Conservation (phyloP, 2,797 vertebrate genomes). For the Phoebastria nigripes region DNA sequence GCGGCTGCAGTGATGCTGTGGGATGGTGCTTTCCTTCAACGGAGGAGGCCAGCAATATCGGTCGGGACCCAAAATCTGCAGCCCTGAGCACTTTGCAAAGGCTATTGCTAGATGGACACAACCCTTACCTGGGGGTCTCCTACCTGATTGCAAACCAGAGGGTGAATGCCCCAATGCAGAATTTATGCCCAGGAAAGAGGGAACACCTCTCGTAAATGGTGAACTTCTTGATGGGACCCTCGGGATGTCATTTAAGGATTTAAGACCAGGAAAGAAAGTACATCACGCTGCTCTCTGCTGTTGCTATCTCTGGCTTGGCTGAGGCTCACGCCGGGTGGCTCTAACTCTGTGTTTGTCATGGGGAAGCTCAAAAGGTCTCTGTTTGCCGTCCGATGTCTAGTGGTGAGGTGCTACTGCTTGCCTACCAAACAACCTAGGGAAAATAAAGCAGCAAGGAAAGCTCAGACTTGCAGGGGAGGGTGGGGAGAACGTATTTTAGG, state of each 20-base stretch:
- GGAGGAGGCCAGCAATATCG: accelerated
- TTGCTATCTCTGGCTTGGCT: background rate
- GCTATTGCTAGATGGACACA: accelerated
- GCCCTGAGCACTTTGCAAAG: background rate
- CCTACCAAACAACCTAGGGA: background rate
- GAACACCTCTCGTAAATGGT: background rate
- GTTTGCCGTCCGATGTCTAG: accelerated
- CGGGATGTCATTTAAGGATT: background rate
- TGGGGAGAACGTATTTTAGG: constrained; percentile 38
- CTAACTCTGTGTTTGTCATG: background rate
- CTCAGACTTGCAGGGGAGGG: constrained; percentile 13
- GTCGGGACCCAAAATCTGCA: background rate
- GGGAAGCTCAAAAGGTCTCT: background rate
- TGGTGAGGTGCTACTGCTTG: background rate
- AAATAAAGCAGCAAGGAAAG: background rate
- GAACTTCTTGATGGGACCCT: background rate
- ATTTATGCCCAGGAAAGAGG: background rate
- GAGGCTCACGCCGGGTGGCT: background rate
- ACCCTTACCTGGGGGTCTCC: background rate
- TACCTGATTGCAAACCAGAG: background rate
- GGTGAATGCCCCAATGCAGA: background rate
- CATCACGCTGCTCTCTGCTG: background rate
- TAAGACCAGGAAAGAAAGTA: background rate
- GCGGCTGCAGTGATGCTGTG: accelerated
- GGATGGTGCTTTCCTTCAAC: background rate